Evolutionary conservation across 2,797 vertebrate genomes (phyloP), one percentile per base, ranked within the genome.

Genomic region (Periparus ater): DNA sequence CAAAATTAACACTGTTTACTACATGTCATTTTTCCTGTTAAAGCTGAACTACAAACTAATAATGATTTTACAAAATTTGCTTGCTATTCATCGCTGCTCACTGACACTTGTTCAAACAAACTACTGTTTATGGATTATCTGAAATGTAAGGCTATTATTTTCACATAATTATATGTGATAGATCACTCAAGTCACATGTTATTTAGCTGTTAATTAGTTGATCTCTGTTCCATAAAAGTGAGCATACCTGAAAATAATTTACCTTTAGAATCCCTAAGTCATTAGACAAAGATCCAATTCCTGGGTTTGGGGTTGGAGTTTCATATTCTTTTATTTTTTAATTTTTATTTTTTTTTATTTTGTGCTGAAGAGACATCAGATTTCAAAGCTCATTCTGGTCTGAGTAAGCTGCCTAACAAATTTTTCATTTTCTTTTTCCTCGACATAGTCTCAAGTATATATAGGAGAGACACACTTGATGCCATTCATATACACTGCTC

Each of bases 31-130:
- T 72, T 73, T 45, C 9, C 29, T 89, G 29, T 67, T 95, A 85
- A 68, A 77, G 77, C 23, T 67, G 57, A 95, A 58, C 20, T 17
- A 83, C 62, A 95, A 88, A 83, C 48, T 32, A 89, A 34, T 29
- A 87, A 78, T 57, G 58, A 77, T 63, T 55, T 87, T 71, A 61
- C 22, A 89, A 72, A 88, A 80, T 85, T 92, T 93, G 21, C 57
- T 79, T 83, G 68, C 78, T 80, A 71, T 65, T 89, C 72, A 63
- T 74, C 48, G 65, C 60, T 68, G 45, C 55, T 89, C 73, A 61
- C 54, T 61, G 50, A 91, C 83, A 94, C 17, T 91, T 91, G 54
- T 91, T 54, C 79, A 92, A 96, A 88, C 29, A 92, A 92, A 85
- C 93, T 89, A 71, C 54, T 83, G 48, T 51, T 50, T 71, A 71